A percentile compares a stretch with the other conserved stretches of the same genome.
Conservation (phyloP, 2,888 invertebrate genomes). For the Catonia carolina region DNA sequence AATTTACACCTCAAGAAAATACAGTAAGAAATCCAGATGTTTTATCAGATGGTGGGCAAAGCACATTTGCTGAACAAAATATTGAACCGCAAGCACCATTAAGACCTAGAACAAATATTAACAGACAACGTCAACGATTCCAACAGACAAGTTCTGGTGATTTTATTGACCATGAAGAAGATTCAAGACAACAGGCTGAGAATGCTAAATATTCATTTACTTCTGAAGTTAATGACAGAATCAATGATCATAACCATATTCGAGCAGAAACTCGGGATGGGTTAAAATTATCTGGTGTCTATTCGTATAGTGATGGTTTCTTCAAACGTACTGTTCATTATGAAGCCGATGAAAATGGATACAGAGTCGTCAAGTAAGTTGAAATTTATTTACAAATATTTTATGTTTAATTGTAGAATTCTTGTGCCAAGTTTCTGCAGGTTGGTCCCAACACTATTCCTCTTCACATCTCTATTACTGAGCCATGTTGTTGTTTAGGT, state of each 20-base stretch:
- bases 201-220: slow-evolving; percentile 46
- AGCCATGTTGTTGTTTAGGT: too few species aligned
- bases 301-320: slow-evolving; percentile 56
- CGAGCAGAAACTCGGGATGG: slow-evolving; percentile 46
- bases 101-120: slow-evolving; percentile 17
- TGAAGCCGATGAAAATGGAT: slow-evolving; percentile 55
- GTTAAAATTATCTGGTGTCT: slow-evolving; percentile 46
- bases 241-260: slow-evolving; percentile 44
- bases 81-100: neutral
- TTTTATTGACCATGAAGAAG: too few species aligned
- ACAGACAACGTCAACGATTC: too few species aligned
- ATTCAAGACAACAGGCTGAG: slow-evolving; percentile 41
- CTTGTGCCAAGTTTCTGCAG: too few species aligned
- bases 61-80: neutral
- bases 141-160: too few species aligned
- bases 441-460: too few species aligned
- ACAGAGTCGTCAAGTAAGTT: slow-evolving; percentile 50
- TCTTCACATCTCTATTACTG: too few species aligned
- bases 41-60: neutral
- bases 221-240: slow-evolving; percentile 45
- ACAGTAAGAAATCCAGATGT: neutral
- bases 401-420: too few species aligned
- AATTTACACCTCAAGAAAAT: neutral
- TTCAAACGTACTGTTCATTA: slow-evolving; percentile 50
- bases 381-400: neutral